These are phyloP conservation scores for Brachionus paranguensis DNA, from an alignment of 1,140 invertebrate genomes.

Conservation along the genomic window DNA sequence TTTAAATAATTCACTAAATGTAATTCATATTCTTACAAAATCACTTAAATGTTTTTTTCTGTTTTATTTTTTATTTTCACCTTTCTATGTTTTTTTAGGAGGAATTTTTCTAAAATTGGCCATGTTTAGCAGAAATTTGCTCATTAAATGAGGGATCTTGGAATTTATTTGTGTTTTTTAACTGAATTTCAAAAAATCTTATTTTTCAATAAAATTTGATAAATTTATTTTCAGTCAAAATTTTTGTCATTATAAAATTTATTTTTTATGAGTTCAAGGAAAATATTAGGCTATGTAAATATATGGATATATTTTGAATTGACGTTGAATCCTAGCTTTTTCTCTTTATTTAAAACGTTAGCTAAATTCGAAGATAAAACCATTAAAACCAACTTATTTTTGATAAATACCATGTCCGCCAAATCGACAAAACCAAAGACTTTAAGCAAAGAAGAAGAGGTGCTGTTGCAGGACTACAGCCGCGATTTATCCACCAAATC, in stretches of 20 bases:
- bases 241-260: neutral
- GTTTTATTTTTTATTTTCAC: no score
- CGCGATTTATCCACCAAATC: slow-evolving; percentile 95
- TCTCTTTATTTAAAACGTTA: neutral
- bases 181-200: no score
- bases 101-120: no score
- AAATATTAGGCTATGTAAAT: neutral
- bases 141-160: no score
- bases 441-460: slow-evolving; percentile 92
- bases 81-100: no score
- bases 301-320: neutral
- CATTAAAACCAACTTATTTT: neutral
- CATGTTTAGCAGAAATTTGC: no score
- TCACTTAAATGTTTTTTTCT: no score
- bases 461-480: slow-evolving; percentile 95
- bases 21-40: no score
- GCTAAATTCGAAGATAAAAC: neutral
- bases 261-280: neutral
- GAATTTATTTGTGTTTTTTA: no score
- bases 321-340: neutral
- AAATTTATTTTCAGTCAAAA: neutral
- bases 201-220: no score
- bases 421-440: neutral
- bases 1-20: no score
- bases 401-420: neutral